These are phyloP conservation scores for Neoscelio sp. DNA, from an alignment of 2,888 invertebrate genomes.

Conservation along the genomic window DNA sequence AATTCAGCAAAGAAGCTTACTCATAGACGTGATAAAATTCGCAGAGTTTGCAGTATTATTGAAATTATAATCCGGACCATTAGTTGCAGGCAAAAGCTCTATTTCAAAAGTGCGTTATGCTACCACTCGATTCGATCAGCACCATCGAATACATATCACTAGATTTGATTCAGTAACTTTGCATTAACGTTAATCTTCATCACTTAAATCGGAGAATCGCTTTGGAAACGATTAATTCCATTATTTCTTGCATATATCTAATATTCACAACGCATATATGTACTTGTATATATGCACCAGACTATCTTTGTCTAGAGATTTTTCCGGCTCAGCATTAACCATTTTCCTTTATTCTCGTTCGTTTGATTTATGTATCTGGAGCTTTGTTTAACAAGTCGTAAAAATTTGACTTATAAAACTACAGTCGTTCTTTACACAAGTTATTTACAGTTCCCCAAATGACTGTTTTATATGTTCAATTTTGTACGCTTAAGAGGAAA, in stretches of 20 bases:
- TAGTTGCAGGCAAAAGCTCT: conserved; percentile 16
- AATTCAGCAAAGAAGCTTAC: conserved; percentile 1
- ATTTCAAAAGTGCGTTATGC: conserved; percentile 27
- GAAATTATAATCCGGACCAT: conserved; percentile 24
- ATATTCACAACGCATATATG: too few relatives aligned
- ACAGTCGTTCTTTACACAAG: too few relatives aligned
- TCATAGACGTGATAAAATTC: conserved; percentile 7
- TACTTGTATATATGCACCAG: too few relatives aligned
- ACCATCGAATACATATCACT: conserved; percentile 4
- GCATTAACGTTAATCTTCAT: conserved; percentile 22
- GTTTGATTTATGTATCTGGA: background rate
- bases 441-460: too few relatives aligned
- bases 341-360: background rate
- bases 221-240: conserved; percentile 26
- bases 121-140: conserved; percentile 17
- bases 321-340: too few relatives aligned
- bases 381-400: background rate
- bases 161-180: conserved; percentile 17
- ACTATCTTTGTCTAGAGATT: too few relatives aligned
- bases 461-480: too few relatives aligned
- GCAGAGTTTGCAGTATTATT: conserved; percentile 4
- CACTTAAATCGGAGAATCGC: background rate
- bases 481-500: too few relatives aligned
- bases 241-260: conserved; percentile 5
- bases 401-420: conserved; percentile 1